Evolutionary conservation across 2,113 vertebrate genomes (phyloP).

Genomic region (Phaethornis superciliosus): DNA sequence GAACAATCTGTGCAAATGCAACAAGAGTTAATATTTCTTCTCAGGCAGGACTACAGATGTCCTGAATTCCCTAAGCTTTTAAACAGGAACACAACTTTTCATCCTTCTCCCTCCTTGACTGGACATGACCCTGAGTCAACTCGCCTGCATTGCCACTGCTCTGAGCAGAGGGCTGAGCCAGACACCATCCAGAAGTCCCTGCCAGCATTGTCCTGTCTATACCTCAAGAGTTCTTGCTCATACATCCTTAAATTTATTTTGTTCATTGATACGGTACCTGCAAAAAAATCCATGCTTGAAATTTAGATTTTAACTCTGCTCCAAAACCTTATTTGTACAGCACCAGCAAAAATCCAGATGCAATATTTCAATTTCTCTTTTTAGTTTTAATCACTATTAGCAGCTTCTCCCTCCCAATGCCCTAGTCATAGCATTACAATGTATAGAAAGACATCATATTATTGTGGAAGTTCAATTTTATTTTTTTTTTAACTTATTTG

Average conservation of each 20-base stretch:
- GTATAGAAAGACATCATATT: neutral
- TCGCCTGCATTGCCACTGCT: neutral
- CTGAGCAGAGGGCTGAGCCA: neutral
- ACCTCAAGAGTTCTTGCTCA: neutral
- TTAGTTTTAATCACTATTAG: neutral
- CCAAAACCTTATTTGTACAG: neutral
- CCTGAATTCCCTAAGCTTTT: neutral
- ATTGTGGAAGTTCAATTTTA: neutral
- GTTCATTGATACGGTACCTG: neutral
- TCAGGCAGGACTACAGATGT: neutral
- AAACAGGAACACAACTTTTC: neutral
- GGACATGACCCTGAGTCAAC: accelerated
- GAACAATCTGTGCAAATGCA: neutral
- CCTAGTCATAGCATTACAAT: neutral
- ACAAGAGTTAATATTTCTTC: neutral
- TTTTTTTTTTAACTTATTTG: neutral
- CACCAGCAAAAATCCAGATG: neutral
- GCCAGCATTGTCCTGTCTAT: neutral
- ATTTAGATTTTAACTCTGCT: neutral
- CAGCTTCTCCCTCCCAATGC: neutral
- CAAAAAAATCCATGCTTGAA: neutral
- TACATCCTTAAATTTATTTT: neutral
- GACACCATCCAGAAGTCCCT: neutral
- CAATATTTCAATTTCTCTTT: neutral
- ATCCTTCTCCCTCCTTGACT: neutral